Evolutionary conservation across 2,113 vertebrate species (phyloP), one percentile per base, ranked within the genome.

Genomic region (Sinosuthora webbiana): DNA sequence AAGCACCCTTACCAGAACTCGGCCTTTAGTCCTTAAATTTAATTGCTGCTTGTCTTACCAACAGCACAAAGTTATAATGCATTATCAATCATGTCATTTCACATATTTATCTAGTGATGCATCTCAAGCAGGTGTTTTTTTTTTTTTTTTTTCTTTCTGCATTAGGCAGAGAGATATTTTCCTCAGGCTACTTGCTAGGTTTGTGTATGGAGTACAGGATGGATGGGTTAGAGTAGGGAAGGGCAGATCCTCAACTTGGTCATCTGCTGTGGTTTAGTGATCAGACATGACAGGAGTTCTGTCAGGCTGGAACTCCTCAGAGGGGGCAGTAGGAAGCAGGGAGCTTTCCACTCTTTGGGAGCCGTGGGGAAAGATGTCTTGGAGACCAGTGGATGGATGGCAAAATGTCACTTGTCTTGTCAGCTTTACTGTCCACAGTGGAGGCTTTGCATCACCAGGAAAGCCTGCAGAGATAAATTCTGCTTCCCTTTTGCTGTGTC

Each of bases 71-170:
- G 55, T 50, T 70, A 50, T 59, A 82, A 82, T 82, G 53, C 65
- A 70, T 94, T 95, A 96, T 96, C 90, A 94, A 49, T 96, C 83
- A 73, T 93, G 88, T 94, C 71, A 86, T 81, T 95, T 83, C 83
- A 69, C 59, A 21, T 90, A 80, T 81, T 92, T 94, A 78, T 95
- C 88, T 86, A 62, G 52, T 39, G 60, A 31, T 86, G 85, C 57
- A 75, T 94, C 80, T 89, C 64, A 53, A 79, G 47, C 83, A 96
- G 93, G 76, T 96, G 90, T 17, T 85, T 70, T n/a, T 23, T 92
- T 49, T 75, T 37, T 30, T 92, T 39, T 39, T 39, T 39, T n/a
- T n/a, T 47, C 56, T 75, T 83, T 83, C 56, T 86, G 2, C 39
- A 15, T 84, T 60, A 76, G 60, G 25, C 62, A 86, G 65, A 82